Base-by-base conservation (phyloP, 2,888 invertebrate genomes). In the Lacanobia oleracea region DNA sequence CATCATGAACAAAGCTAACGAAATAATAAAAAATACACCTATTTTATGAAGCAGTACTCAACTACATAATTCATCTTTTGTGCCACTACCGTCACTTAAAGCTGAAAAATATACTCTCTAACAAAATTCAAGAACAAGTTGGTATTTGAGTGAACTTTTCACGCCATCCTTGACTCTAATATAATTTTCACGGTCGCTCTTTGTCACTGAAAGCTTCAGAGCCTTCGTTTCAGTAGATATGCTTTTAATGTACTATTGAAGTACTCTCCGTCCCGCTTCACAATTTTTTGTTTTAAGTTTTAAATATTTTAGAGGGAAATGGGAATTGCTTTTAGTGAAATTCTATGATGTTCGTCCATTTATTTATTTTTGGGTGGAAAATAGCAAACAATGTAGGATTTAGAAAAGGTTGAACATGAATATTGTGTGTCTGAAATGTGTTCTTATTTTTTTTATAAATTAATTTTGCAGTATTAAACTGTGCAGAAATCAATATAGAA, bases 161-260 rank as follows among this genome's bases (percentile, higher is more conserved):
- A 80, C 53, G 65, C 63, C 68, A 67, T 72, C 77, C 84, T 84
- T 83, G 78, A 83, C 75, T 77, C 56, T 78, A 86, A 86, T 86
- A 78, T 70, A 81, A 86, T 86, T 86, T 86, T 86, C 84, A 84
- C 72, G 76, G 74, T 75, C 68, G 72, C 73, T 78, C 86, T 86
- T 86, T 86, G 86, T 79, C 65, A 75, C 80, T 75, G 77, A 86
- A 77, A 67, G 66, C 73, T 77, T 59, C 54, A 77, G 79, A 73
- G 69, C 74, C 79, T 78, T 77, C 75, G 56, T 76, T 72, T 75
- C 76, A 81, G 74, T 53, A 77, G 84, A 78, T 81, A 84, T 67
- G 75, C 83, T 81, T 81, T 84, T 80, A 80, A 86, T 75, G 76
- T 75, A 67, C 72, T 66, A 75, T 70, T 74, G 66, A 65, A 76